Percentiles rank a stretch among this genome's conserved stretches.
phyloP scores from a whole-genome alignment of 2,113 vertebrate species.

The Aegotheles bennettii region DNA sequence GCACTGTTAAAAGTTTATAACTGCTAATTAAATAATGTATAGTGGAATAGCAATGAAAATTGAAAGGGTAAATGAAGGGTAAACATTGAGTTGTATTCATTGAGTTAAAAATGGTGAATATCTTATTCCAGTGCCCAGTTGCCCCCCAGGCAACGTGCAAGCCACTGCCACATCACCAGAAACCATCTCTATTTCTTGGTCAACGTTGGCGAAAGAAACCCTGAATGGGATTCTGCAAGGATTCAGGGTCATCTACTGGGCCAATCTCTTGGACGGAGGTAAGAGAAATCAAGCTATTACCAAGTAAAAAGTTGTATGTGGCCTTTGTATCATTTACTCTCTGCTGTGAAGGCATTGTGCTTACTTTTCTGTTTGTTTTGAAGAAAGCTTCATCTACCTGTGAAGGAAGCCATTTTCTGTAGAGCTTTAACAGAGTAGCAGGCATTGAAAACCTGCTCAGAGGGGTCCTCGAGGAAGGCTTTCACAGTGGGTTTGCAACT shows the following conservation, averaged over 20 bases:
- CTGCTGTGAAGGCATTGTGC: not conserved
- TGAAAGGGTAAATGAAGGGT: not conserved
- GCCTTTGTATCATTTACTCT: not conserved
- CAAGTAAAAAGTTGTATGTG: not conserved
- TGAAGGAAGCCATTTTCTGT: not conserved
- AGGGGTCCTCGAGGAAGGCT: not conserved
- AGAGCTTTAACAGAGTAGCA: not conserved
- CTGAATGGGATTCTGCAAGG: slow-evolving; percentile 97
- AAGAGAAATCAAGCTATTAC: not conserved
- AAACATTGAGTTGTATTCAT: not conserved
- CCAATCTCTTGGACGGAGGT: slow-evolving; percentile 97
- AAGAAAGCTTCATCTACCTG: not conserved
- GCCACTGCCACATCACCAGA: slow-evolving; percentile 94
- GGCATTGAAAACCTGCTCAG: not conserved
- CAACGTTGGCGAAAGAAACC: slow-evolving; percentile 88
- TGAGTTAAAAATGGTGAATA: not conserved
- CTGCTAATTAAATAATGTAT: not conserved
- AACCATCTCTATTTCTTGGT: slow-evolving; percentile 96
- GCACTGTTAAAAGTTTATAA: not conserved
- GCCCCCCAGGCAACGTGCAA: slow-evolving; percentile 93
- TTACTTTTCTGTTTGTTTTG: not conserved
- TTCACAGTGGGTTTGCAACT: not conserved
- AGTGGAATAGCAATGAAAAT: not conserved
- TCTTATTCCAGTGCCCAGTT: slow-evolving; percentile 87
- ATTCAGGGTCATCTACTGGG: slow-evolving; percentile 97